A percentile compares a stretch with the other conserved stretches of the same genome.
These are phyloP conservation scores for Silurus meridionalis DNA, from an alignment of 2,113 vertebrate species.

Conservation along the genomic window DNA sequence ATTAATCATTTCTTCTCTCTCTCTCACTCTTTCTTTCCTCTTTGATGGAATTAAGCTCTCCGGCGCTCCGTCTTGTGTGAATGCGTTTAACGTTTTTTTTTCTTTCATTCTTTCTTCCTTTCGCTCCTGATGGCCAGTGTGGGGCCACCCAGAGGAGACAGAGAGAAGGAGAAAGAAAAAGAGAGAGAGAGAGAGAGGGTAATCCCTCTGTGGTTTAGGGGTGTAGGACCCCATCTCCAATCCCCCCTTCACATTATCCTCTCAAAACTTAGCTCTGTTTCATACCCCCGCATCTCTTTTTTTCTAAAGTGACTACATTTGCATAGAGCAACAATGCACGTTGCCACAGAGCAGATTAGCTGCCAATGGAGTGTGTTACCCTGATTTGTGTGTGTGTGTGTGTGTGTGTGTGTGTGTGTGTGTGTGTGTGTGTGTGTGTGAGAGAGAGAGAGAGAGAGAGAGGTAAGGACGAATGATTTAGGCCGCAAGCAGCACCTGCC, in stretches of 20 bases:
- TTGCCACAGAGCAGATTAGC: slow-evolving; percentile 79
- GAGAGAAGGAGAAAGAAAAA: slow-evolving; percentile 85
- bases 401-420: slow-evolving; percentile 36
- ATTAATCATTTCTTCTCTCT: slow-evolving; percentile 91
- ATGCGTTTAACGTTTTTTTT: slow-evolving; percentile 80
- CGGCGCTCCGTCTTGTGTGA: slow-evolving; percentile 87
- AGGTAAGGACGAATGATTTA: background rate
- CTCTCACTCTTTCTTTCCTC: slow-evolving; percentile 75
- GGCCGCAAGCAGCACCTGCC: slow-evolving; percentile 28
- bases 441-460: background rate
- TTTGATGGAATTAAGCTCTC: slow-evolving; percentile 99
- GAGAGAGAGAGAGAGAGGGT: slow-evolving; percentile 71
- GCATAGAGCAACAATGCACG: slow-evolving; percentile 85
- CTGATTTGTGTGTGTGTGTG: slow-evolving; percentile 41
- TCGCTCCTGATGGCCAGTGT: slow-evolving; percentile 80
- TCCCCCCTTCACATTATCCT: slow-evolving; percentile 51
- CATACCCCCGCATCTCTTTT: slow-evolving; percentile 32
- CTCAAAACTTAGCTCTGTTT: slow-evolving; percentile 42
- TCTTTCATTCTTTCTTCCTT: slow-evolving; percentile 60
- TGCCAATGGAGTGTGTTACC: slow-evolving; percentile 65
- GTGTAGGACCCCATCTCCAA: slow-evolving; percentile 43
- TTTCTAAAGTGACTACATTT: slow-evolving; percentile 89
- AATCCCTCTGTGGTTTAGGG: slow-evolving; percentile 84
- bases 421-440: slow-evolving; percentile 37
- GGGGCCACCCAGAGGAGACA: slow-evolving; percentile 97